Base-by-base conservation (phyloP, 2,113 vertebrate species). In the Ciconia stormi region DNA sequence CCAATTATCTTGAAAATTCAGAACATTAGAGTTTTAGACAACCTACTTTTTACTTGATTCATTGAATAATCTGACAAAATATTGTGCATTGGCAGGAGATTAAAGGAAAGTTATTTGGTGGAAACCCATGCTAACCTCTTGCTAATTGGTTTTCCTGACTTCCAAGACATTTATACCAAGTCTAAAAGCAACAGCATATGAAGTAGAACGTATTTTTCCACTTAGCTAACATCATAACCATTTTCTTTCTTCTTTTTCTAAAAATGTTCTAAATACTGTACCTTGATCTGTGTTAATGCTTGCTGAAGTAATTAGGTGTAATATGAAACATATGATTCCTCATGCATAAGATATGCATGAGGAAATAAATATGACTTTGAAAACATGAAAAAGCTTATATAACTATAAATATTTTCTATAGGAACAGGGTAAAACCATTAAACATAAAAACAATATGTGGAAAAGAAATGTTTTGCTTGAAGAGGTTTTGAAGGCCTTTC, bases 141-240 rank as follows among this genome's bases (percentile, higher is more conserved):
- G 65, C 30, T 97, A 90, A 93, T 96, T 96, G 77, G 42, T 90
- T 97, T 97, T 89, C 12, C 23, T 96, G 38, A 95, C 80, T 49
- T 96, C 55, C 36, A 36, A 76, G 52, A 67, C 26, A 63, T 90
- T 53, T 46, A 44, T 59, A 53, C 6, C n/a, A 63, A 63, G 49
- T 93, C 76, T 71, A 80, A 95, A 96, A 95, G 26, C 26, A 95
- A 71, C 26, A 50, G 11, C 12, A 77, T 40, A 25, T 56, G 69
- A 92, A 86, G 38, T 10, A 8, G 72, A 89, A 82, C 6, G 25
- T 13, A 34, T 49, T 72, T 94, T 82, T 52, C 32, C 72, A 74
- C 26, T 50, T 69, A 50, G 5, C 23, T 94, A 50, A 11, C 7
- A 76, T 11, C 63, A 92, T 4, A 74, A 38, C 1, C 10, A 44